These are phyloP conservation scores for Channa argus DNA, from an alignment of 2,113 vertebrate genomes.

Conservation along the genomic window DNA sequence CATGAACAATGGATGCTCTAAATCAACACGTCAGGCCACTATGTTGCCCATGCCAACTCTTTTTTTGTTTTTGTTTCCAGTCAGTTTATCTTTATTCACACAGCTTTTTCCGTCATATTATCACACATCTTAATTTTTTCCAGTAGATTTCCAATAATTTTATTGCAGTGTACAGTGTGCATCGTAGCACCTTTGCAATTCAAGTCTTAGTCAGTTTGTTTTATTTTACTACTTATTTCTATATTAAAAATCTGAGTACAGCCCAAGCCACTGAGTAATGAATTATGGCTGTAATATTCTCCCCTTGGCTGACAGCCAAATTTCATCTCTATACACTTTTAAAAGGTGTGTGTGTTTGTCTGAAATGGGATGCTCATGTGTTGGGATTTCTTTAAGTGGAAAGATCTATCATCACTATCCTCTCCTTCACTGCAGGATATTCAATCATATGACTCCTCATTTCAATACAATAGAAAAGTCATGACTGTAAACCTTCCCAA, in stretches of 20 bases:
- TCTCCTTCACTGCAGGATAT: conserved; percentile 31
- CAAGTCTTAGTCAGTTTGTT: conserved; percentile 22
- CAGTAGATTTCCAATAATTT: conserved; percentile 22
- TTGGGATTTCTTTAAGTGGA: conserved; percentile 29
- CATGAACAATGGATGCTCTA: no score
- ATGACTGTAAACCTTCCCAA: conserved; percentile 28
- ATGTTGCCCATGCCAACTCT: no score
- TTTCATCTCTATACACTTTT: conserved; percentile 57
- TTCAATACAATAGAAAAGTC: conserved; percentile 29
- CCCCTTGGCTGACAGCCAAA: conserved; percentile 53
- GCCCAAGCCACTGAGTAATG: conserved; percentile 50
- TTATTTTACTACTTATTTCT: conserved; percentile 44
- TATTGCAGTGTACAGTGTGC: not conserved
- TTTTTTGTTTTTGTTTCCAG: not conserved
- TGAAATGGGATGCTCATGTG: not conserved
- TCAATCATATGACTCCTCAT: conserved; percentile 27
- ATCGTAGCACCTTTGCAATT: not conserved
- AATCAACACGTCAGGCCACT: no score
- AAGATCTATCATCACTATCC: conserved; percentile 56
- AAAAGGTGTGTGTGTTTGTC: conserved; percentile 24
- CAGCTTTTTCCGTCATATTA: not conserved
- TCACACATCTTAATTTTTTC: conserved; percentile 2
- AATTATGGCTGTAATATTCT: conserved; percentile 70
- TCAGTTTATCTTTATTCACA: no score
- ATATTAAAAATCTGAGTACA: conserved; percentile 50